Conservation (phyloP, 2,113 vertebrate genomes). For the Sitta europaea region DNA sequence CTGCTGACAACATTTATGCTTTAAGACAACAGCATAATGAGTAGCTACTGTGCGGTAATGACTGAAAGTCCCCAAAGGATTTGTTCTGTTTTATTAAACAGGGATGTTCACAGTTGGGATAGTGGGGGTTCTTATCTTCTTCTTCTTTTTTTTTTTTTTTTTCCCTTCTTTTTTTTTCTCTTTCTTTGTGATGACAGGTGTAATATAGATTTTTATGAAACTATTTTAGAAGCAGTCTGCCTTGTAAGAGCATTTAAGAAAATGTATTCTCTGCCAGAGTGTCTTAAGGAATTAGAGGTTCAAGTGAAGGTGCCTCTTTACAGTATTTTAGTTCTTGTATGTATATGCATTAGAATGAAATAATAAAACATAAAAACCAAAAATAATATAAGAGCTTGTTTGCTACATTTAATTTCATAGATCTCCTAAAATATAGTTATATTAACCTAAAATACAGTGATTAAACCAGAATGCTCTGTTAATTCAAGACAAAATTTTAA, state of each 20-base stretch:
- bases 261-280: neutral
- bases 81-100: neutral
- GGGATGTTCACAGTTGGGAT: neutral
- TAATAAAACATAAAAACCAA: neutral
- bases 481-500: neutral
- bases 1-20: neutral
- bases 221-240: neutral
- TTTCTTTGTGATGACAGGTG: neutral
- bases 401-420: neutral
- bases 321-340: neutral
- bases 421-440: neutral
- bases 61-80: neutral
- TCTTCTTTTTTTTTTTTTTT: rapidly evolving
- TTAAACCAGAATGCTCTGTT: neutral
- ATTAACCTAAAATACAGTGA: neutral
- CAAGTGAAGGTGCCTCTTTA: neutral
- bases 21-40: conserved; percentile 27
- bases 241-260: neutral
- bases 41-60: neutral
- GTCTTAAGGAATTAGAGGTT: neutral
- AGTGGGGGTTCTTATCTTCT: rapidly evolving
- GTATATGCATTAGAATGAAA: neutral
- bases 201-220: neutral
- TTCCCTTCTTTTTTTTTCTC: rapidly evolving
- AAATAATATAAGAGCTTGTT: neutral